Percentiles rank a stretch among this genome's conserved stretches.
Evolutionary conservation across 2,888 invertebrate genomes (phyloP).

Genomic region (Opisthograptis luteolata): DNA sequence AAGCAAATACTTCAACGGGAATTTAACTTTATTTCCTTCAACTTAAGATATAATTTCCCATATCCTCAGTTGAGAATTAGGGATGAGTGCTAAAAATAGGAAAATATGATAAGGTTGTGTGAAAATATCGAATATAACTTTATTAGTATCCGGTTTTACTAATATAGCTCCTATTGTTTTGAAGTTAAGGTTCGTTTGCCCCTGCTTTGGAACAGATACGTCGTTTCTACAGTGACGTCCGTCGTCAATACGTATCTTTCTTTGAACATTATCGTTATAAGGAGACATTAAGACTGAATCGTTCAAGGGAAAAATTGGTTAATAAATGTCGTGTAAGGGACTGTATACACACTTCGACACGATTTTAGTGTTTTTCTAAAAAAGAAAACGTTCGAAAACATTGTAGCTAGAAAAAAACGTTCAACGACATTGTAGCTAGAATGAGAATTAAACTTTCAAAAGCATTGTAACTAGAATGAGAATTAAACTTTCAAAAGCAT

Average conservation of each 20-base stretch:
- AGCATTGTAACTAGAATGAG: no score
- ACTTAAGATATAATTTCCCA: conserved; percentile 20
- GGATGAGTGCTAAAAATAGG: conserved; percentile 1
- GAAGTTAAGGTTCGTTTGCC: conserved; percentile 27
- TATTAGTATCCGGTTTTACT: conserved; percentile 47
- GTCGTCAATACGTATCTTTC: conserved; percentile 75
- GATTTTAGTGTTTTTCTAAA: no score
- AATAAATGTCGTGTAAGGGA: conserved; percentile 64
- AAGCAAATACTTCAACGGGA: conserved; percentile 5
- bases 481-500: no score
- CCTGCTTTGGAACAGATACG: conserved; percentile 34
- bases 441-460: no score
- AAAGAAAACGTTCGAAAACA: no score
- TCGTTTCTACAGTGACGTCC: conserved; percentile 39
- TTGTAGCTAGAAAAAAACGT: no score
- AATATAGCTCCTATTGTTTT: not conserved
- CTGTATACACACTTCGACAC: conserved; percentile 40
- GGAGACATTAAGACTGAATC: conserved; percentile 71
- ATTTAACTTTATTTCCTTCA: not conserved
- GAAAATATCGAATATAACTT: conserved; percentile 75
- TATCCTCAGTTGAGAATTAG: not conserved
- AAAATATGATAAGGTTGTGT: conserved; percentile 74
- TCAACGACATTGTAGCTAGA: no score
- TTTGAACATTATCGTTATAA: conserved; percentile 75
- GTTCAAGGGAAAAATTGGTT: conserved; percentile 80